These are phyloP conservation scores for Leuciscus waleckii DNA, from an alignment of 2,797 vertebrate genomes.

Conservation along the genomic window DNA sequence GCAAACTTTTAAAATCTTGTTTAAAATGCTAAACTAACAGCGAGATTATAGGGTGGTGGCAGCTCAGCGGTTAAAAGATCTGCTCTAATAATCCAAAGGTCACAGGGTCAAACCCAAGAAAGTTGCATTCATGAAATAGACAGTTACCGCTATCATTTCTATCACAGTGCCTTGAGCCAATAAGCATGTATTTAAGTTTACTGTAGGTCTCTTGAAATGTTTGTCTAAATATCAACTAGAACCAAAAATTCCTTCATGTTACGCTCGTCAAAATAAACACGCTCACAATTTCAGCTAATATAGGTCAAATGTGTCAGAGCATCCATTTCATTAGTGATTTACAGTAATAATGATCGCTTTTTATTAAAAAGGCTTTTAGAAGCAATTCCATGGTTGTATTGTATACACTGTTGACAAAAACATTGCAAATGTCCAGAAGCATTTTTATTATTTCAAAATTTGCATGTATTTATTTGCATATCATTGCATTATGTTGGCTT, in stretches of 20 bases:
- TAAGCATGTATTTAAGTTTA: background rate
- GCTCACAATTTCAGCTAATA: background rate
- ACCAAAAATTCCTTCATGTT: background rate
- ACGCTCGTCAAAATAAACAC: background rate
- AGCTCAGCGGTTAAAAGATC: conserved; percentile 27
- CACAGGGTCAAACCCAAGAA: conserved; percentile 26
- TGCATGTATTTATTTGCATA: conserved; percentile 17
- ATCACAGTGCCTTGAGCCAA: background rate
- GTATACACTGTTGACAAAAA: conserved; percentile 37
- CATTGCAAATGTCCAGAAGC: conserved; percentile 33
- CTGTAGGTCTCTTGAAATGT: background rate
- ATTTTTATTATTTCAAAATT: conserved; percentile 43
- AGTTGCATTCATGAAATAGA: conserved; percentile 1
- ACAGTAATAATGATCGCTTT: conserved; percentile 26
- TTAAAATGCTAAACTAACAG: conserved; percentile 40
- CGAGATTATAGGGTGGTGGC: conserved; percentile 36
- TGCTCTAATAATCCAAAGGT: conserved; percentile 27
- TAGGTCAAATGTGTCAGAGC: conserved; percentile 20
- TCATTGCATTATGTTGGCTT: conserved; percentile 39
- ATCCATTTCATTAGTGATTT: conserved; percentile 12
- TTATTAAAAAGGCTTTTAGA: conserved; percentile 16
- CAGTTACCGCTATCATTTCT: background rate
- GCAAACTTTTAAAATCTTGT: conserved; percentile 39
- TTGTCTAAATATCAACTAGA: background rate
- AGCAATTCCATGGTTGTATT: conserved; percentile 11